These are phyloP conservation scores for Regulus satrapa DNA, from an alignment of 2,113 vertebrate species.

Conservation along the genomic window DNA sequence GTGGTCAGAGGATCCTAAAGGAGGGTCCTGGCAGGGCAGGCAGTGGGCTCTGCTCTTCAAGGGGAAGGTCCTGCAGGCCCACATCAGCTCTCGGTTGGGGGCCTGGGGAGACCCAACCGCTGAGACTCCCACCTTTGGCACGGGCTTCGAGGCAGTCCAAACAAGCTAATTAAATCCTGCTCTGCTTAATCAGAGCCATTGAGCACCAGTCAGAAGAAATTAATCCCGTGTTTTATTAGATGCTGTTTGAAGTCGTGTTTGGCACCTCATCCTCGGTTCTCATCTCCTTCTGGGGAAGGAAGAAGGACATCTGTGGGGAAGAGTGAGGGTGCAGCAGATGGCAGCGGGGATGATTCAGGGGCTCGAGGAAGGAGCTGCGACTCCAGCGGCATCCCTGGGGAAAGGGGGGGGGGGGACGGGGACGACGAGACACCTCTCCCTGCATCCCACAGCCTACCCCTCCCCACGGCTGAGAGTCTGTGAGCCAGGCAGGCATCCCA, in stretches of 20 bases:
- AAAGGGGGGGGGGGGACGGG: too few relatives aligned
- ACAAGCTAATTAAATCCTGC: slow-evolving; percentile 59
- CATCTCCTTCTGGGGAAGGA: slow-evolving; percentile 63
- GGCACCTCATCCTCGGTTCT: slow-evolving; percentile 44
- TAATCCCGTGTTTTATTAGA: slow-evolving; percentile 60
- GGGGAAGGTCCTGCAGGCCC: not conserved
- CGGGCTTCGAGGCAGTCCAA: not conserved
- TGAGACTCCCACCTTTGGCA: slow-evolving; percentile 20
- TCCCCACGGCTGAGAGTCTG: not conserved
- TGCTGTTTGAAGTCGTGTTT: slow-evolving; percentile 41
- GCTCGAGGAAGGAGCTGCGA: slow-evolving; percentile 24
- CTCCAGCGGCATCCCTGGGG: slow-evolving; percentile 7
- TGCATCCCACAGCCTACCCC: not conserved
- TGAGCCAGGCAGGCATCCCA: slow-evolving; percentile 38
- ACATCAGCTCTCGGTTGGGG: fast-evolving
- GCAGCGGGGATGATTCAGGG: slow-evolving; percentile 59
- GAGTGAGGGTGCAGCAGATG: slow-evolving; percentile 60
- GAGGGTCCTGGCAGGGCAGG: not conserved
- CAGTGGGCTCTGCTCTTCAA: not conserved
- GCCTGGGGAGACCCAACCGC: not conserved
- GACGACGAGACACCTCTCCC: not conserved
- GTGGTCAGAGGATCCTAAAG: not conserved
- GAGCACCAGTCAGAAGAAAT: slow-evolving; percentile 61
- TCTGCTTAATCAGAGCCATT: slow-evolving; percentile 61
- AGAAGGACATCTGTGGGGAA: slow-evolving; percentile 60